Evolutionary conservation across 2,797 vertebrate genomes (phyloP).

Genomic region (Etheostoma perlongum): DNA sequence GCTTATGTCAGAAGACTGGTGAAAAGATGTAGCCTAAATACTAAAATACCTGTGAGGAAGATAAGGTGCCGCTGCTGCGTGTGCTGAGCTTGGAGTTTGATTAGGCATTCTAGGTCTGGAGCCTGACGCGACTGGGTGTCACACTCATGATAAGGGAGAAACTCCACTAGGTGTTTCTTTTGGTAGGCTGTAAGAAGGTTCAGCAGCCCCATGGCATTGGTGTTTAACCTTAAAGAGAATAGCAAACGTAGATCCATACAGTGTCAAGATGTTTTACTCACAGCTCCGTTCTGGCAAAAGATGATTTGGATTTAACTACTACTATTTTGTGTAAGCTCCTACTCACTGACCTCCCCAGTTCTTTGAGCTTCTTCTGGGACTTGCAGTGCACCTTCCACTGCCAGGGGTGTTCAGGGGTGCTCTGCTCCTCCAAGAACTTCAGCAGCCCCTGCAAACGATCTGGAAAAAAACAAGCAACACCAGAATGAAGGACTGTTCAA

Average conservation of each 20-base stretch:
- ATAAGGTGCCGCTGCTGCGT: conserved; percentile 94
- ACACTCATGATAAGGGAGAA: conserved; percentile 96
- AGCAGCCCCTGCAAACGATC: conserved; percentile 92
- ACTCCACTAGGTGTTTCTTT: conserved; percentile 97
- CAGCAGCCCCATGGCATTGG: conserved; percentile 90
- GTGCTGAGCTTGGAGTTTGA: conserved; percentile 95
- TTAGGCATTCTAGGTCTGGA: conserved; percentile 95
- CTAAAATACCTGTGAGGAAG: conserved; percentile 92
- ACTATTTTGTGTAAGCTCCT: not conserved
- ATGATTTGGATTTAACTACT: not conserved
- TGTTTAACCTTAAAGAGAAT: conserved; percentile 87
- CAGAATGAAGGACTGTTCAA: not conserved
- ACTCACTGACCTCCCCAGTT: conserved; percentile 91
- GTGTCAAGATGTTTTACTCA: not conserved
- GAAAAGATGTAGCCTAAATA: too few species aligned
- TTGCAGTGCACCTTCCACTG: conserved; percentile 99
- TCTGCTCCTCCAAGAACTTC: conserved; percentile 93
- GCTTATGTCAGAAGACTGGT: not conserved
- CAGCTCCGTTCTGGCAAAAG: not conserved
- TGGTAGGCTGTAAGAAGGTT: conserved; percentile 92
- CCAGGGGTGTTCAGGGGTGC: conserved; percentile 93
- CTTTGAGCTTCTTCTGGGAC: conserved; percentile 98
- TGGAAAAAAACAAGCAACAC: conserved; percentile 66
- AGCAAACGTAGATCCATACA: not conserved
- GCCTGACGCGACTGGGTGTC: conserved; percentile 94